phyloP scores from a whole-genome alignment of 2,113 vertebrate genomes.

The Prinia subflava region DNA sequence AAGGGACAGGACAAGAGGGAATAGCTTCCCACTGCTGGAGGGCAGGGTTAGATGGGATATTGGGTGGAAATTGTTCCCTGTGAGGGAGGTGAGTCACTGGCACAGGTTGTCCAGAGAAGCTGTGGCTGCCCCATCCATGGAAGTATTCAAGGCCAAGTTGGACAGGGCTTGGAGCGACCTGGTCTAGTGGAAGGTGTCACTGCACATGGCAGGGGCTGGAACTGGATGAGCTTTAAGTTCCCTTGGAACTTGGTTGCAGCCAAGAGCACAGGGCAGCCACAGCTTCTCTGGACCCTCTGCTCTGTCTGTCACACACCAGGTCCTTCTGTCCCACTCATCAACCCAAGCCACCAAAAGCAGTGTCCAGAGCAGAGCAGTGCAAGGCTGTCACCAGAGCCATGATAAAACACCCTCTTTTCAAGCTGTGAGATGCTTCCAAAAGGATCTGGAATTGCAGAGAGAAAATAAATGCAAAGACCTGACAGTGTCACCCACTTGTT shows the following conservation, averaged over 20 bases:
- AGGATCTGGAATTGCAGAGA: neutral
- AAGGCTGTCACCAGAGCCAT: neutral
- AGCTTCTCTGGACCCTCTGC: neutral
- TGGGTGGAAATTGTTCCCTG: neutral
- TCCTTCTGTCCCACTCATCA: neutral
- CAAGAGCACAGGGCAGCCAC: neutral
- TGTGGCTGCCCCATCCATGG: neutral
- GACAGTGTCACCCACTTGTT: neutral
- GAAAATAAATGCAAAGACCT: neutral
- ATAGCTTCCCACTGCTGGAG: neutral
- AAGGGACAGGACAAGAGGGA: neutral
- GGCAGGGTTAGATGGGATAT: neutral
- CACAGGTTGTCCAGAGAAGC: neutral
- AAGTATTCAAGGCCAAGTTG: neutral
- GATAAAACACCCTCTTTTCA: neutral
- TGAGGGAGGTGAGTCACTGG: neutral
- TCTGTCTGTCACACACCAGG: rapidly evolving
- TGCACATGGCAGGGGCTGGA: neutral
- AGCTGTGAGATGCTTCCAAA: neutral
- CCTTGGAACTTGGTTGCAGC: neutral
- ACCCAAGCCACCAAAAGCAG: neutral
- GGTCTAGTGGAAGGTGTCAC: rapidly evolving
- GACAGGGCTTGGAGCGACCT: neutral
- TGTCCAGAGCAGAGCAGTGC: neutral
- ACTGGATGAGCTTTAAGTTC: neutral